These are phyloP conservation scores for Tapirus indicus DNA, from an alignment of 2,797 vertebrate species.

Conservation along the genomic window DNA sequence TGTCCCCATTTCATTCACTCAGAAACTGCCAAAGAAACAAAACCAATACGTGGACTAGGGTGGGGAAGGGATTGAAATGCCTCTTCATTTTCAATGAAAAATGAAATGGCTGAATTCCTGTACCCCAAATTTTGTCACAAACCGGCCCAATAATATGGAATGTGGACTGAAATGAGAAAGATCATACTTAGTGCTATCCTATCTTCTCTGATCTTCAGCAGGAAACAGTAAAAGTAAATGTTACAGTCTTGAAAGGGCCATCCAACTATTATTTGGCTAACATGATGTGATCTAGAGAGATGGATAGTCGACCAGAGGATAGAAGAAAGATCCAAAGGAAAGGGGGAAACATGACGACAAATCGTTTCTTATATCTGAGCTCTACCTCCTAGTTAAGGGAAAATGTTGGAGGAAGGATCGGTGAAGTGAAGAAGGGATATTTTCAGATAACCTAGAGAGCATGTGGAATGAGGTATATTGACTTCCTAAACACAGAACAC, in stretches of 20 bases:
- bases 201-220: constrained; percentile 53
- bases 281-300: constrained; percentile 14
- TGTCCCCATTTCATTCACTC: not conserved
- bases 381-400: not conserved
- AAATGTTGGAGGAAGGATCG: not conserved
- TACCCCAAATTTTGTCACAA: constrained; percentile 48
- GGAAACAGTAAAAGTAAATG: constrained; percentile 61
- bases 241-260: constrained; percentile 3
- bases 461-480: not conserved
- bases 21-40: constrained; percentile 6
- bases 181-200: not conserved
- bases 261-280: constrained; percentile 50
- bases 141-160: not conserved
- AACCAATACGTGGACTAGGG: not conserved
- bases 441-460: not conserved
- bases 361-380: not conserved
- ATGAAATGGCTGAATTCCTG: not conserved
- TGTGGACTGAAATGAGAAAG: not conserved
- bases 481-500: not conserved
- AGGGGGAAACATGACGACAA: not conserved
- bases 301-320: not conserved
- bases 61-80: not conserved
- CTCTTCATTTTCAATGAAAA: not conserved
- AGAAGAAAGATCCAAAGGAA: not conserved
- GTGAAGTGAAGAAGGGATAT: not conserved